phyloP scores from a whole-genome alignment of 2,113 vertebrate species.

The Pomatostomus ruficeps region DNA sequence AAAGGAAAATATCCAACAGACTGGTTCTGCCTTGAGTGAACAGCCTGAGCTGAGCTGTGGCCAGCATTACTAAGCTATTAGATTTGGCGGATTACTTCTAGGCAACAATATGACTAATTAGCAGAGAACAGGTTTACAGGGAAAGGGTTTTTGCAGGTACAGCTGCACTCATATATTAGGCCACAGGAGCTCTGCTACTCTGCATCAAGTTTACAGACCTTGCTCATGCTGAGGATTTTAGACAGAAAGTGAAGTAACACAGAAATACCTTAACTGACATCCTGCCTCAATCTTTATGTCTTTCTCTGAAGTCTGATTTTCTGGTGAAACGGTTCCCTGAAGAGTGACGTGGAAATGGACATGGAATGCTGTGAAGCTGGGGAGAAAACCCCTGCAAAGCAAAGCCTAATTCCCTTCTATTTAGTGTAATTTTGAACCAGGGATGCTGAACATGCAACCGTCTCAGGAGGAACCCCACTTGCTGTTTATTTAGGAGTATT shows the following conservation, averaged over 20 bases:
- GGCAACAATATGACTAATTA: constrained; percentile 9
- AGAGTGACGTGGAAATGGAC: neutral
- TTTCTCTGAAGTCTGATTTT: neutral
- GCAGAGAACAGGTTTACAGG: neutral
- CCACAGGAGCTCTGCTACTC: neutral
- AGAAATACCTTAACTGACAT: neutral
- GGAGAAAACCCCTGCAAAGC: neutral
- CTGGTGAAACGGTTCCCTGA: neutral
- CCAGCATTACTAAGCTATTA: neutral
- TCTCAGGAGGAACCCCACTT: neutral
- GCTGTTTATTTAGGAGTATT: neutral
- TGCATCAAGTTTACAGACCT: neutral
- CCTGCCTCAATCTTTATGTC: neutral
- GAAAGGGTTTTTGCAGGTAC: neutral
- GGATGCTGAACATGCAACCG: neutral
- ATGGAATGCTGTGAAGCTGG: neutral
- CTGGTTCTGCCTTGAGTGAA: neutral
- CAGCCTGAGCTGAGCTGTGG: neutral
- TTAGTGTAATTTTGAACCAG: neutral
- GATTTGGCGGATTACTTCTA: constrained; percentile 35
- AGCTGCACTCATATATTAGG: neutral
- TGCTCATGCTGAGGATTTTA: neutral
- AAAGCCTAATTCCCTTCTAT: neutral
- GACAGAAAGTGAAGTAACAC: neutral
- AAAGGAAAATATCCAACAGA: neutral